phyloP scores from a whole-genome alignment of 2,797 vertebrate genomes.

The Sebastes matsubarae region DNA sequence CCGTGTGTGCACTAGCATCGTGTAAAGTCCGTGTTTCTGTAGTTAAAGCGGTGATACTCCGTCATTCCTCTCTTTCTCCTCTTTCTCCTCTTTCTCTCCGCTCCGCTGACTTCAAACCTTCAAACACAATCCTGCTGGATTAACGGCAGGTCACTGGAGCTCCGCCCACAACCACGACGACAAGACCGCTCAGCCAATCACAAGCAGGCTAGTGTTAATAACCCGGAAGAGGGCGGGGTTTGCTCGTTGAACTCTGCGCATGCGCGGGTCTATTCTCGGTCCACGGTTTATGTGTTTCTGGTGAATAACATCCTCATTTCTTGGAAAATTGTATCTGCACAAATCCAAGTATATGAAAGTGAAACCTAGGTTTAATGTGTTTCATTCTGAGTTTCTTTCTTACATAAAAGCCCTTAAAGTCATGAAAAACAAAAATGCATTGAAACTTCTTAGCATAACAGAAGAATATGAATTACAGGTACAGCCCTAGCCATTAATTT shows the following conservation, averaged over 20 bases:
- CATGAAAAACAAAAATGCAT: too few relatives aligned
- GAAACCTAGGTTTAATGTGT: too few relatives aligned
- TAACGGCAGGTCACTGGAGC: conserved; percentile 37
- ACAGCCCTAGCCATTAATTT: too few relatives aligned
- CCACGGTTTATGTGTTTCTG: too few relatives aligned
- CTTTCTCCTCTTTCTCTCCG: background rate
- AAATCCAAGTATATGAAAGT: too few relatives aligned
- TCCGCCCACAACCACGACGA: conserved; percentile 48
- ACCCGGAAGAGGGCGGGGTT: conserved; percentile 22
- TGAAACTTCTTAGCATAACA: too few relatives aligned
- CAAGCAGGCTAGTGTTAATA: background rate
- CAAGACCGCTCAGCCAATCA: conserved; percentile 57
- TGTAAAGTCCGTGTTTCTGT: background rate
- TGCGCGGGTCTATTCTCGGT: conserved; percentile 51
- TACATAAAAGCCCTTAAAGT: too few relatives aligned
- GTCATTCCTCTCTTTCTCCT: background rate
- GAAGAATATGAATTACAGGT: too few relatives aligned
- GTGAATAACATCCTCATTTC: too few relatives aligned
- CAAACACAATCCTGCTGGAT: conserved; percentile 55
- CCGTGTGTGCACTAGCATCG: background rate
- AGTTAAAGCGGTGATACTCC: background rate
- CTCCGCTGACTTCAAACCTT: conserved; percentile 20
- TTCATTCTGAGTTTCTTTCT: too few relatives aligned
- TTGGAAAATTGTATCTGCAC: too few relatives aligned
- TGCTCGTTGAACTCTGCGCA: background rate